Evolutionary conservation across 2,888 invertebrate genomes (phyloP).

Genomic region (Drosophila leonis): DNA sequence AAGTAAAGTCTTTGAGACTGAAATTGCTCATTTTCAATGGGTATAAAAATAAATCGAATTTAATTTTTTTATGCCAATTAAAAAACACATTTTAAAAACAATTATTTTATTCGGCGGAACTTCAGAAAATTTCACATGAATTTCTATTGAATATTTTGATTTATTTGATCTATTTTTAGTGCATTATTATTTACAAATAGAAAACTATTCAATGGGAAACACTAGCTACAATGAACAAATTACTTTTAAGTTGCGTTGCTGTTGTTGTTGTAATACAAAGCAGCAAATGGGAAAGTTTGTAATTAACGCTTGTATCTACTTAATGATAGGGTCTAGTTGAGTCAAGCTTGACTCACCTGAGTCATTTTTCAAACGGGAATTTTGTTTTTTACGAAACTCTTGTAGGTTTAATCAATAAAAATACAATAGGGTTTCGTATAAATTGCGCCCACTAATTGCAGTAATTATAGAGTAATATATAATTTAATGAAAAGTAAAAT

Average conservation of each 20-base stretch:
- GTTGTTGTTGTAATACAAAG: neutral
- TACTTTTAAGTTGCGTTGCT: neutral
- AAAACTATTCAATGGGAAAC: neutral
- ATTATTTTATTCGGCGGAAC: neutral
- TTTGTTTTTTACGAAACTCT: neutral
- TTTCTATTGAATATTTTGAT: neutral
- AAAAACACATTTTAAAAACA: neutral
- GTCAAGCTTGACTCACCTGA: conserved; percentile 30
- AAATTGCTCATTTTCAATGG: too few relatives aligned
- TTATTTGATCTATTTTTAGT: neutral
- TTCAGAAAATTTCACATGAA: neutral
- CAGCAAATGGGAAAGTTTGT: conserved; percentile 51
- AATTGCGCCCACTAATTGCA: neutral
- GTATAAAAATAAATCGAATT: too few relatives aligned
- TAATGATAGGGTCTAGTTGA: conserved; percentile 37
- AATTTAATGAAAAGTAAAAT: conserved; percentile 1
- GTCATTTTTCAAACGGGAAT: conserved; percentile 35
- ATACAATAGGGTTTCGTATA: neutral
- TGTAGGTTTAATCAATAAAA: conserved; percentile 1
- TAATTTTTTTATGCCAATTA: too few relatives aligned
- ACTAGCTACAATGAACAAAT: neutral
- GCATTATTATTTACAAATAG: neutral
- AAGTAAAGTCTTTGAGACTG: too few relatives aligned
- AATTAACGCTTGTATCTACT: conserved; percentile 25
- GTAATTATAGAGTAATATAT: conserved; percentile 1